Conservation (phyloP, 2,888 invertebrate species). For the Drosophila prolongata region DNA sequence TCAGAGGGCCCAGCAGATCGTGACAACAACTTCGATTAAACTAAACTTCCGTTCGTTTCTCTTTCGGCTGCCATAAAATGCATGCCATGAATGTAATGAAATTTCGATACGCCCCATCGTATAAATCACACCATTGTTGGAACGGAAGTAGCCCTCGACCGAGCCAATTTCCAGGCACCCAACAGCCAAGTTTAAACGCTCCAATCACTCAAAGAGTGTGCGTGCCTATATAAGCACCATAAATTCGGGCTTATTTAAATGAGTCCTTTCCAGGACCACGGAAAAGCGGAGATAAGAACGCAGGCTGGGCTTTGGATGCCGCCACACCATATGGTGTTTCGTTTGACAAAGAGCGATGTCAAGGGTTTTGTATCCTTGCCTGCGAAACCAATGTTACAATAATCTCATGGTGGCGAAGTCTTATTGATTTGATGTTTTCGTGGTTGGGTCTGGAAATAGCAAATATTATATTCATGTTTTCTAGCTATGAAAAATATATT, state of each 20-base stretch:
- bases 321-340: slow-evolving; percentile 53
- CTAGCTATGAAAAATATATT: no score
- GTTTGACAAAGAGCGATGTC: slow-evolving; percentile 47
- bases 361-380: slow-evolving; percentile 2
- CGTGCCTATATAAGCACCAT: slow-evolving; percentile 50
- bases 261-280: slow-evolving; percentile 49
- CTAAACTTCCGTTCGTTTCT: slow-evolving; percentile 65
- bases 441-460: slow-evolving; percentile 27
- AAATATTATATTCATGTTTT: slow-evolving; percentile 1
- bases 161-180: slow-evolving; percentile 31
- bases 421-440: slow-evolving; percentile 57
- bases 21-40: slow-evolving; percentile 77
- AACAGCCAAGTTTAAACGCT: slow-evolving; percentile 44
- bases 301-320: slow-evolving; percentile 15
- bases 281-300: slow-evolving; percentile 16
- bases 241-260: slow-evolving; percentile 74
- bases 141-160: slow-evolving; percentile 63
- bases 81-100: slow-evolving; percentile 61
- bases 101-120: slow-evolving; percentile 61
- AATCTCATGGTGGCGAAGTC: slow-evolving; percentile 27
- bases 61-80: slow-evolving; percentile 35
- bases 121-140: slow-evolving; percentile 76
- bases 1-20: slow-evolving; percentile 68
- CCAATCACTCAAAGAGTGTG: slow-evolving; percentile 60
- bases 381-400: slow-evolving; percentile 18